Evolutionary conservation across 2,797 vertebrate species (phyloP).

Genomic region (Spinus olivaceus): DNA sequence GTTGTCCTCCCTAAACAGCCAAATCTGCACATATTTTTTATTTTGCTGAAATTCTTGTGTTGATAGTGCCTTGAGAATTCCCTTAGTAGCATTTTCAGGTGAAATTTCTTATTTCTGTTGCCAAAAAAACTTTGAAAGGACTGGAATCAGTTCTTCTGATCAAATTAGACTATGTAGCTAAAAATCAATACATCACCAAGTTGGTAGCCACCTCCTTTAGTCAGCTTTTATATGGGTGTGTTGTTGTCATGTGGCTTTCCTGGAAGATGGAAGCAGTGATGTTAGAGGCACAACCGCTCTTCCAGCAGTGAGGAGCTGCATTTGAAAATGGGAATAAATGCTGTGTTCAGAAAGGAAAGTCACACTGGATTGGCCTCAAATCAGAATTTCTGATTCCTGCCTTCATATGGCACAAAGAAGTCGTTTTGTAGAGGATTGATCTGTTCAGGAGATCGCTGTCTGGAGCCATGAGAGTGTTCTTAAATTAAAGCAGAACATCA

Average conservation of each 20-base stretch:
- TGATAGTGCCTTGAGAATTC: neutral
- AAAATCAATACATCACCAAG: neutral
- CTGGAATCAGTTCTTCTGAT: neutral
- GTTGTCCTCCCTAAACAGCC: neutral
- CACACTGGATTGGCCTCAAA: neutral
- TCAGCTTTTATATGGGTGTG: neutral
- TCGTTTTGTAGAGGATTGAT: neutral
- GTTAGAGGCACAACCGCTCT: accelerated
- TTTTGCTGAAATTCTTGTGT: neutral
- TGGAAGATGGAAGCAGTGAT: neutral
- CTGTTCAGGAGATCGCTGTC: neutral
- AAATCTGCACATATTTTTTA: neutral
- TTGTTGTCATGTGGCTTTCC: neutral
- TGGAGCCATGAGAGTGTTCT: neutral
- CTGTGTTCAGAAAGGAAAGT: neutral
- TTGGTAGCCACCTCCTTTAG: neutral
- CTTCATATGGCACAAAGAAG: neutral
- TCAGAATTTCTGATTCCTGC: neutral
- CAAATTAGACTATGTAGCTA: neutral
- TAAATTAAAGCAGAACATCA: neutral
- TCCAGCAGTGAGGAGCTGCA: neutral
- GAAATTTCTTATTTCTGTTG: neutral
- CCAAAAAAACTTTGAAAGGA: neutral
- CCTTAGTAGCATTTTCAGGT: neutral
- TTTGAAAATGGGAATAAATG: neutral